These are phyloP conservation scores for Cephus nigrinus DNA, from an alignment of 2,888 invertebrate genomes.

Conservation along the genomic window DNA sequence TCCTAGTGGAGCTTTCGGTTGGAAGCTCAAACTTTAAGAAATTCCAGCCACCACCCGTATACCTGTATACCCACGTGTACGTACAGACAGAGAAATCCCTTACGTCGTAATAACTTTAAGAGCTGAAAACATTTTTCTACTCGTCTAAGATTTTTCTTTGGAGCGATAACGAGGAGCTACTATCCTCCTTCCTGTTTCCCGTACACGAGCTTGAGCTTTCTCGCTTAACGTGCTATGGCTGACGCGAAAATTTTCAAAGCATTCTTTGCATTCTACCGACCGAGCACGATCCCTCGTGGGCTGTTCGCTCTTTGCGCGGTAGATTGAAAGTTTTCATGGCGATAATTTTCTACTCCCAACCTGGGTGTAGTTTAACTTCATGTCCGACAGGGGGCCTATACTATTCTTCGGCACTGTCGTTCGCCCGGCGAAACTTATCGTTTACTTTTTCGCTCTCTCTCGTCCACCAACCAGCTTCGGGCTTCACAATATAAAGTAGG, in stretches of 20 bases:
- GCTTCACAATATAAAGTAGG: constrained; percentile 22
- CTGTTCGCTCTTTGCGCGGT: constrained; percentile 39
- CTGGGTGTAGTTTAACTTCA: constrained; percentile 47
- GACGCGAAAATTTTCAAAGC: background rate
- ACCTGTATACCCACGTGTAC: background rate
- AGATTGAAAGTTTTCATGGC: constrained; percentile 55
- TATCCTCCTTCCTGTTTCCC: background rate
- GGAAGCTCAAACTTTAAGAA: background rate
- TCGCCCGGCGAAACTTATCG: background rate
- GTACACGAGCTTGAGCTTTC: background rate
- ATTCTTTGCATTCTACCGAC: background rate
- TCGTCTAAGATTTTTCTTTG: background rate
- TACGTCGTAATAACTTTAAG: background rate
- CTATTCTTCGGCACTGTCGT: constrained; percentile 19
- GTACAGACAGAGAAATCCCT: background rate
- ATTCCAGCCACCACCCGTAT: background rate
- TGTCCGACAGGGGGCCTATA: constrained; percentile 49
- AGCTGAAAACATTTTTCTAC: background rate
- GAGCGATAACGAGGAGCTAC: background rate
- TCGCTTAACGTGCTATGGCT: background rate
- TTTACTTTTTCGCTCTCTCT: background rate
- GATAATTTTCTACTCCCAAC: constrained; percentile 52
- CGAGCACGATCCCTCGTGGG: constrained; percentile 26
- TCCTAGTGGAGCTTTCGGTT: background rate
- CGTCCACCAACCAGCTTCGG: background rate